Evolutionary conservation across 1,140 invertebrate species (phyloP).

Genomic region (Hylyphantes graminicola): DNA sequence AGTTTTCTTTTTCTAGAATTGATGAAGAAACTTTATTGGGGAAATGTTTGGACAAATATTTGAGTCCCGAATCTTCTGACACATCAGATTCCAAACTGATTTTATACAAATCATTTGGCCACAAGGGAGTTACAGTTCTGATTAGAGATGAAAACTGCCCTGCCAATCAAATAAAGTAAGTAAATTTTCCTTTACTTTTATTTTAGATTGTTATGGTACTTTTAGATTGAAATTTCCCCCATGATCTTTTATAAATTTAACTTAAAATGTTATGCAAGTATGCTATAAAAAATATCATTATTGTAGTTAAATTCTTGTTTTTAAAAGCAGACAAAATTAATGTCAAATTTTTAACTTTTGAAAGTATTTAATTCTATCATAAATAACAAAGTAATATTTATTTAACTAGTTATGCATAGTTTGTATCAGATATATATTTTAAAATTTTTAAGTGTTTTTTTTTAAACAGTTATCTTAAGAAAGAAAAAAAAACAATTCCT

Average conservation of each 20-base stretch:
- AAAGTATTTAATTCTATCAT: too few species aligned
- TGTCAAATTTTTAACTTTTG: too few species aligned
- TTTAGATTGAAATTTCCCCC: not conserved
- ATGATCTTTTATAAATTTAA: not conserved
- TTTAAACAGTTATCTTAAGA: too few species aligned
- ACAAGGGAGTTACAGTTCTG: conserved; percentile 33
- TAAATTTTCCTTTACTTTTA: conserved; percentile 8
- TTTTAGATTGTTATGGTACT: not conserved
- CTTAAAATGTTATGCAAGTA: not conserved
- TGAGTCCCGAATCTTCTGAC: not conserved
- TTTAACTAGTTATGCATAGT: too few species aligned
- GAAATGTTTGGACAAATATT: conserved; percentile 42
- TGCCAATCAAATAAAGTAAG: conserved; percentile 27
- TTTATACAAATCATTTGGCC: conserved; percentile 34
- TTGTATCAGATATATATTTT: too few species aligned
- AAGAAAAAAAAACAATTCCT: too few species aligned
- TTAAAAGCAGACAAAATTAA: too few species aligned
- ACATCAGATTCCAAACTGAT: not conserved
- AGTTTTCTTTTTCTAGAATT: conserved; percentile 26
- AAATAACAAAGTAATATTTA: too few species aligned
- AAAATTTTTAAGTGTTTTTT: too few species aligned
- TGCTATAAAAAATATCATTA: not conserved
- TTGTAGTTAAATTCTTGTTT: too few species aligned
- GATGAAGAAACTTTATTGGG: conserved; percentile 40
- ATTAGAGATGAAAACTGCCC: conserved; percentile 22